phyloP scores from a whole-genome alignment of 1,140 invertebrate genomes.

The Camponotus pennsylvanicus region DNA sequence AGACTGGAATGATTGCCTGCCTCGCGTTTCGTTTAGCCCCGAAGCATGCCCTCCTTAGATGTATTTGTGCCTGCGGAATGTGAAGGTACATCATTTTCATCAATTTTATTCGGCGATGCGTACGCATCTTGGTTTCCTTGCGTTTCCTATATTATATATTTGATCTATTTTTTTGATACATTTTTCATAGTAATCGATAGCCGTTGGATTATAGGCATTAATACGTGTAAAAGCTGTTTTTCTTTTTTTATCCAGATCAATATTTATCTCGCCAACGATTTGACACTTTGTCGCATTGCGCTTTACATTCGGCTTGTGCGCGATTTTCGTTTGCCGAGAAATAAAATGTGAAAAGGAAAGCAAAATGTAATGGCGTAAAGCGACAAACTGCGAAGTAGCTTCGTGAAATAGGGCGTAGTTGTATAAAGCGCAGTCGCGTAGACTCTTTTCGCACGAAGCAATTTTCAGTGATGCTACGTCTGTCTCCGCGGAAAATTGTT shows the following conservation, averaged over 20 bases:
- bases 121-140: conserved; percentile 4
- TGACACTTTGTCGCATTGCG: conserved; percentile 26
- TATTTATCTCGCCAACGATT: conserved; percentile 26
- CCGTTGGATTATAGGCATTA: not conserved
- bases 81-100: not conserved
- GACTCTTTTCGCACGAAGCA: conserved; percentile 39
- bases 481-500: conserved; percentile 5
- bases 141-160: not conserved
- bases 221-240: not conserved
- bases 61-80: conserved; percentile 27
- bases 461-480: conserved; percentile 2
- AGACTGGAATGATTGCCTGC: conserved; percentile 40
- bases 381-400: conserved; percentile 25
- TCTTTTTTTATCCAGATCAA: conserved; percentile 26
- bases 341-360: conserved; percentile 4
- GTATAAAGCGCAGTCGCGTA: conserved; percentile 26
- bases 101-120: conserved; percentile 1
- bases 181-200: conserved; percentile 22
- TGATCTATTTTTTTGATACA: not conserved
- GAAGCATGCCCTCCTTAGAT: conserved; percentile 27
- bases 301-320: conserved; percentile 23
- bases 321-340: not conserved
- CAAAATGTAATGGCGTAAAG: conserved; percentile 20
- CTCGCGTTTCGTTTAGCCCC: conserved; percentile 8
- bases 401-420: conserved; percentile 20